These are phyloP conservation scores for Melanotaenia parkinsoni DNA, from an alignment of 2,797 vertebrate species.

Conservation along the genomic window DNA sequence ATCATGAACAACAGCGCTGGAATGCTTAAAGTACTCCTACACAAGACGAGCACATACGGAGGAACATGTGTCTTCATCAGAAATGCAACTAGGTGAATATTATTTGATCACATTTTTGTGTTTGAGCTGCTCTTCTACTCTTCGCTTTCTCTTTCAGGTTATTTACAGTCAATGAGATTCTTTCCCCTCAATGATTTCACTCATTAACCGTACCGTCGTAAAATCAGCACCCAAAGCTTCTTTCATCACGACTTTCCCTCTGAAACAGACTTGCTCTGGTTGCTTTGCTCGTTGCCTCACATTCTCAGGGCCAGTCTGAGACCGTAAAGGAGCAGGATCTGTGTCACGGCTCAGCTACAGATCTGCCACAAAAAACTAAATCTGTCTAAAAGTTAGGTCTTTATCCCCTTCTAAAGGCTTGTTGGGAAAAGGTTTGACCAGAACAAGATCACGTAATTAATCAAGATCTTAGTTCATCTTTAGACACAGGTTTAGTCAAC, in stretches of 20 bases:
- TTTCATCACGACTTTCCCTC: slow-evolving; percentile 43
- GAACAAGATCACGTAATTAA: too few species aligned
- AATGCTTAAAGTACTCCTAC: not conserved
- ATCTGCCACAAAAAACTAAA: slow-evolving; percentile 16
- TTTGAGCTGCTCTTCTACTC: slow-evolving; percentile 3
- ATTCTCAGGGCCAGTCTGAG: slow-evolving; percentile 46
- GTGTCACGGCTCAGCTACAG: slow-evolving; percentile 11
- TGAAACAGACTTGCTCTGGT: slow-evolving; percentile 35
- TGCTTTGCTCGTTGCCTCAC: slow-evolving; percentile 37
- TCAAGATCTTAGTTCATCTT: too few species aligned
- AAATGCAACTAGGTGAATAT: slow-evolving; percentile 30
- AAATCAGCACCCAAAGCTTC: slow-evolving; percentile 38
- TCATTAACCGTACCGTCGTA: slow-evolving; percentile 45
- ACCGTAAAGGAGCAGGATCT: slow-evolving; percentile 40
- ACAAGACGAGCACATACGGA: not conserved
- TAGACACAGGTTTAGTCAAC: too few species aligned
- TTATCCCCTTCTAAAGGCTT: slow-evolving; percentile 11
- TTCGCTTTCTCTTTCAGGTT: slow-evolving; percentile 26
- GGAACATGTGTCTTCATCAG: slow-evolving; percentile 8
- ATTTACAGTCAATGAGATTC: slow-evolving; percentile 35
- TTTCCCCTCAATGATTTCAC: slow-evolving; percentile 45
- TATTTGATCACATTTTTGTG: slow-evolving; percentile 23
- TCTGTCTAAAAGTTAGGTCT: slow-evolving; percentile 30
- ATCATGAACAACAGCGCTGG: slow-evolving; percentile 5
- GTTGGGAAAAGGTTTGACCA: not conserved